Conservation (phyloP, 2,113 vertebrate genomes). For the Ptyas mucosa region DNA sequence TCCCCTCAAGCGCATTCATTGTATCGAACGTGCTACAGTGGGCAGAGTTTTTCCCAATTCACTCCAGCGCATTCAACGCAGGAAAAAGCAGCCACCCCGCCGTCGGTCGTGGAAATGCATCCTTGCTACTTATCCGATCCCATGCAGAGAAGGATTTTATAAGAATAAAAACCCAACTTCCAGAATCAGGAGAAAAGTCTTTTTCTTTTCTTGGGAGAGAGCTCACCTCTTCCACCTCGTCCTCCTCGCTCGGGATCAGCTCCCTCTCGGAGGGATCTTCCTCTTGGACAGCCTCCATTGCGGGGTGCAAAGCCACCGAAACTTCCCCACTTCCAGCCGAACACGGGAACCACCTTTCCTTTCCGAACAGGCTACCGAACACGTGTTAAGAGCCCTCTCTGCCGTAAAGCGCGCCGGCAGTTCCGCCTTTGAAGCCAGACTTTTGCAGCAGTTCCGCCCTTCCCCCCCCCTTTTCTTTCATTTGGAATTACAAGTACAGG, state of each 20-base stretch:
- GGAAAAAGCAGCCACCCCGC: background rate
- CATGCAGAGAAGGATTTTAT: background rate
- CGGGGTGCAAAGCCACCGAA: no score
- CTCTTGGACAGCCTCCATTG: background rate
- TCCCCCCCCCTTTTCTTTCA: no score
- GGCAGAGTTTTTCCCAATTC: background rate
- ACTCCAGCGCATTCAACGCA: background rate
- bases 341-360: background rate
- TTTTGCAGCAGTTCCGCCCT: conserved; percentile 13
- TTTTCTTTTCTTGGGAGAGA: no score
- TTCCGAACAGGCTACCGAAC: background rate
- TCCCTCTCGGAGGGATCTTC: background rate
- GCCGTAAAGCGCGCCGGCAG: background rate
- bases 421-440: background rate
- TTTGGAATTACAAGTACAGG: background rate
- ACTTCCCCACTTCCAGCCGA: background rate
- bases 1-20: no score
- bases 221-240: background rate
- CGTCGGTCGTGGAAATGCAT: background rate
- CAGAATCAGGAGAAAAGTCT: background rate
- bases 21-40: background rate
- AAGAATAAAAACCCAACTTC: background rate
- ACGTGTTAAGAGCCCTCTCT: background rate
- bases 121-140: background rate
- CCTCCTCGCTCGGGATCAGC: background rate